phyloP scores from a whole-genome alignment of 1,140 invertebrate species.

The Zophobas morio region DNA sequence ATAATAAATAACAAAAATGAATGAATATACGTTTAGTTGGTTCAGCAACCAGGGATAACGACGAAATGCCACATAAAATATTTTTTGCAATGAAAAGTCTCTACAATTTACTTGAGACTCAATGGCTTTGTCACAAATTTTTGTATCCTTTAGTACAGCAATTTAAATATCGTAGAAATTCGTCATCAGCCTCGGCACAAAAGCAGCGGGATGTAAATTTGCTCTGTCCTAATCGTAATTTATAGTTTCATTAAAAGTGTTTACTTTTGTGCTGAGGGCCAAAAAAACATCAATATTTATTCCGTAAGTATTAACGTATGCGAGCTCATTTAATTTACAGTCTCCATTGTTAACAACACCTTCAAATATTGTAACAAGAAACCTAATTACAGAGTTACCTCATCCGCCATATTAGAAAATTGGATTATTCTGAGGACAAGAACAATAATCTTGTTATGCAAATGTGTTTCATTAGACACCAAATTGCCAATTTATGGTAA shows the following conservation, averaged over 20 bases:
- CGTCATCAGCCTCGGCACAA: not conserved
- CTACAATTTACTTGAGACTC: too few species aligned
- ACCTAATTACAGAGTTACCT: constrained; percentile 41
- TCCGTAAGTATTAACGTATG: not conserved
- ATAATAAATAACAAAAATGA: too few species aligned
- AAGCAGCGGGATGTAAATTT: constrained; percentile 18
- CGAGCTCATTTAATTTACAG: not conserved
- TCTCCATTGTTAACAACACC: constrained; percentile 7
- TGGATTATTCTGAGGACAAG: constrained; percentile 22
- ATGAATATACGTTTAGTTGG: too few species aligned
- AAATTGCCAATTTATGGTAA: constrained; percentile 14
- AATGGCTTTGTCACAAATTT: too few species aligned
- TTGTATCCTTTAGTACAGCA: too few species aligned
- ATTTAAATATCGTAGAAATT: too few species aligned
- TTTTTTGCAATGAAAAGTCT: too few species aligned
- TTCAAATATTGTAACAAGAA: constrained; percentile 43
- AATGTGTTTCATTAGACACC: not conserved
- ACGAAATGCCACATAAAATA: too few species aligned
- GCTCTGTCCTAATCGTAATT: constrained; percentile 41
- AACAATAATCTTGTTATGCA: constrained; percentile 16
- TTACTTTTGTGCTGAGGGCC: not conserved
- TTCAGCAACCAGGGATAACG: too few species aligned
- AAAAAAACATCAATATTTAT: constrained; percentile 45
- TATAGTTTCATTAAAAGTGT: constrained; percentile 30
- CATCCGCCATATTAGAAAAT: constrained; percentile 26